A percentile compares a stretch with the other conserved stretches of the same genome.
Evolutionary conservation across 2,113 vertebrate genomes (phyloP).

Genomic region (Xyrauchen texanus): DNA sequence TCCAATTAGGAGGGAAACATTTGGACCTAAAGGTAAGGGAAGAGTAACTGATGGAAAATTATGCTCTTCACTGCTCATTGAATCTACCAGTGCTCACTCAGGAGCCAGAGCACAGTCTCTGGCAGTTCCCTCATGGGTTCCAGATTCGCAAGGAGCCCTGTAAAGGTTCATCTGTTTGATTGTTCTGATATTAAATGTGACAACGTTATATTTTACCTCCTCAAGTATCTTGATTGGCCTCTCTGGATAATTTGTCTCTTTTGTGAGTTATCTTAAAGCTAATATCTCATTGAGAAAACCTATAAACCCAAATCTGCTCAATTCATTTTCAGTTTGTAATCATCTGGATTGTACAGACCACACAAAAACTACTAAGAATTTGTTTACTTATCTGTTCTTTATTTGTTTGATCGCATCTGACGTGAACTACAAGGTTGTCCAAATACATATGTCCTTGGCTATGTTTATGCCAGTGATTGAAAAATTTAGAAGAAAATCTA

Average conservation of each 20-base stretch:
- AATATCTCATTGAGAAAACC: background rate
- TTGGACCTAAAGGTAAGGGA: conserved; percentile 29
- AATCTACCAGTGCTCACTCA: conserved; percentile 64
- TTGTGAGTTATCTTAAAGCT: background rate
- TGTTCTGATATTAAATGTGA: conserved; percentile 28
- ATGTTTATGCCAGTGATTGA: background rate
- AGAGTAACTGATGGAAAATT: conserved; percentile 74
- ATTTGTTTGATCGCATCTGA: background rate
- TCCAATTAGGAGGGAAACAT: background rate
- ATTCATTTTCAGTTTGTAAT: conserved; percentile 11
- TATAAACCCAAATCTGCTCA: background rate
- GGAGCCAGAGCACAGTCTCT: conserved; percentile 67
- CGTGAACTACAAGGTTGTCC: background rate
- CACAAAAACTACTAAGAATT: background rate
- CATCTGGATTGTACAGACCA: background rate
- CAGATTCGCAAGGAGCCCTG: conserved; percentile 67
- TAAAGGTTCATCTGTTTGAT: conserved; percentile 11
- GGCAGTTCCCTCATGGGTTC: conserved; percentile 75
- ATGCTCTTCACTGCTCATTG: conserved; percentile 80
- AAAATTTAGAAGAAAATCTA: background rate
- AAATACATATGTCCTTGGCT: background rate
- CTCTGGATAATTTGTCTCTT: background rate
- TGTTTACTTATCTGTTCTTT: background rate
- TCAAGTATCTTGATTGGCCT: background rate
- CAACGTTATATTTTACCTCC: background rate